Base-by-base conservation (phyloP, 2,113 vertebrate genomes). In the Scomber colias region DNA sequence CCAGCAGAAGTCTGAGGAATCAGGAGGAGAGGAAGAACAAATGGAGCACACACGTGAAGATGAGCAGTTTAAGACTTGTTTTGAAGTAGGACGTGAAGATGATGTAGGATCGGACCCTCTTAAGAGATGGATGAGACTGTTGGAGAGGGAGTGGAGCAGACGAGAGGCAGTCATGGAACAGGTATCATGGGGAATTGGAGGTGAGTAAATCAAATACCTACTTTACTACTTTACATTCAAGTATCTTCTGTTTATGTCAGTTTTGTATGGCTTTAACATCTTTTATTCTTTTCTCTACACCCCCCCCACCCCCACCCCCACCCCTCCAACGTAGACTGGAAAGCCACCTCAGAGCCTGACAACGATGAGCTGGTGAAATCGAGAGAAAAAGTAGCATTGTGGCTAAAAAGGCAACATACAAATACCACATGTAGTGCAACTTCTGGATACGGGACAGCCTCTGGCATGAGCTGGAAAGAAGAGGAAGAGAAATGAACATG, bases 141-240 rank as follows among this genome's bases (percentile, higher is more conserved):
- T 78, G 56, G 75, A 83, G 57, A 69, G 21, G 17, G 81, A 79
- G 70, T 63, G 69, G 68, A 68, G n/a, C 75, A 73, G 75, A 51
- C 12, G 30, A 31, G 69, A 78, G 44, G 27, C 11, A 1, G 11
- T 10, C 10, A 35, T 67, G 67, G 69, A 78, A 1, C 19, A 45
- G 15, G 11, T 2, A 40, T 9, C 5, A 5, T 15, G 51, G 40
- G 55, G 0, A 12, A 0, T 1, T 17, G 24, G 13, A 71, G 74
- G 81, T 77, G 15, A 72, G 19, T 55, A 50, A 66, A 27, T 64
- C 2, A 13, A 35, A 27, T 2, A 31, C 0, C 11, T 40, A 9
- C 35, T 40, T 7, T 2, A 4, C 11, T 40, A 9, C 35, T 40
- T 7, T 2, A 4, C 1, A 16, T 1, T 2, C 19, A 51, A 17